Conservation (phyloP, 2,113 vertebrate genomes). For the Lutjanus erythropterus region DNA sequence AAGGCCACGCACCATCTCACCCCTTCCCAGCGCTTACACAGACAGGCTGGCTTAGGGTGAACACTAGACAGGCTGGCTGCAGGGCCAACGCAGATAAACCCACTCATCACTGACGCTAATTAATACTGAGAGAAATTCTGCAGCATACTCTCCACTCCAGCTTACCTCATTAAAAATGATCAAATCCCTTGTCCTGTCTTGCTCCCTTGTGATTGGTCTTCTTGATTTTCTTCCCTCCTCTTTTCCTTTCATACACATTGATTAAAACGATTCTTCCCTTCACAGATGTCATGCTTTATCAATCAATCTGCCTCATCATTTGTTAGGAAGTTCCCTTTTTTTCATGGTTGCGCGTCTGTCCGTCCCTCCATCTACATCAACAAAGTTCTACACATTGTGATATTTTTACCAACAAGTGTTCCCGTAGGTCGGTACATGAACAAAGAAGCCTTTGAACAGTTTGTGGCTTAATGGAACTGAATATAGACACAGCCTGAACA, state of each 20-base stretch:
- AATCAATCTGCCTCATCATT: not conserved
- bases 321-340: not conserved
- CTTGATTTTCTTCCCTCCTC: not conserved
- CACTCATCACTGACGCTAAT: slow-evolving; percentile 44
- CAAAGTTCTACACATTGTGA: not conserved
- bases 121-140: slow-evolving; percentile 37
- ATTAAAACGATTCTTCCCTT: not conserved
- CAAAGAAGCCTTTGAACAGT: not conserved
- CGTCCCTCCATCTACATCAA: not conserved
- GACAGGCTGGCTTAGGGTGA: slow-evolving; percentile 34
- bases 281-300: not conserved
- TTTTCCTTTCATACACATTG: not conserved
- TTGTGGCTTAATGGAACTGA: not conserved
- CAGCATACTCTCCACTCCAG: slow-evolving; percentile 7
- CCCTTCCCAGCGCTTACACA: slow-evolving; percentile 31
- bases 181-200: slow-evolving; percentile 3
- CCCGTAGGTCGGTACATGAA: not conserved
- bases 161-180: slow-evolving; percentile 27
- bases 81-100: not conserved
- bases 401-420: not conserved
- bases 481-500: slow-evolving; percentile 2
- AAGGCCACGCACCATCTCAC: slow-evolving; percentile 33
- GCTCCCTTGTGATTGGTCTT: not conserved
- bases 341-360: not conserved
- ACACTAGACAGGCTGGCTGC: slow-evolving; percentile 27